Evolutionary conservation across 1,140 invertebrate genomes (phyloP).

Genomic region (Venustaconcha ellipsiformis): DNA sequence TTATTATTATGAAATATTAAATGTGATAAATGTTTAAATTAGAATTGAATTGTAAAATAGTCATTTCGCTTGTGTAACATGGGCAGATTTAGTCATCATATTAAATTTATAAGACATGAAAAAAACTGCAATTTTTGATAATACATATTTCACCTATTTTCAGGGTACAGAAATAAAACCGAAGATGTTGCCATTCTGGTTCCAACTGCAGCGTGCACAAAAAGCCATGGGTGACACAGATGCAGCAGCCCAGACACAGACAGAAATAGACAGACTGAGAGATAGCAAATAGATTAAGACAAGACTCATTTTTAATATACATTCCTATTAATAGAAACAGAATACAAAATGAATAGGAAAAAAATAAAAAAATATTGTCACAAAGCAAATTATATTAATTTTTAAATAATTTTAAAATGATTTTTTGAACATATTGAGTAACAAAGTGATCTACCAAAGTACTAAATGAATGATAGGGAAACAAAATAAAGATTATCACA

Average conservation of each 20-base stretch:
- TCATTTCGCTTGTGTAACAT: neutral
- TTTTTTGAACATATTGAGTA: no score
- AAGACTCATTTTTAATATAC: no score
- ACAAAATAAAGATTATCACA: no score
- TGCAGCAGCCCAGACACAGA: slow-evolving; percentile 1
- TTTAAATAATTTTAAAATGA: no score
- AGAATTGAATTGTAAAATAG: neutral
- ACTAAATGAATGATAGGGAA: no score
- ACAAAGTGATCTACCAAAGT: no score
- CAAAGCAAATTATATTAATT: no score
- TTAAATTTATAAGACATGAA: neutral
- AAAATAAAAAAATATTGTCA: no score
- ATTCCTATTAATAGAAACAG: no score
- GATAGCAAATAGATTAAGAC: no score
- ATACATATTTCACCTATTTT: neutral
- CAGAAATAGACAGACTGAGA: slow-evolving; percentile 3
- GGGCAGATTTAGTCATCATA: neutral
- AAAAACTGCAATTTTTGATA: neutral
- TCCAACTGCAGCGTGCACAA: slow-evolving; percentile 7
- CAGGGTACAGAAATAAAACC: slow-evolving; percentile 23
- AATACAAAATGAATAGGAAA: no score
- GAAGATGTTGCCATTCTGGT: slow-evolving; percentile 8
- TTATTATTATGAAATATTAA: neutral
- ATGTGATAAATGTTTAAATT: neutral
- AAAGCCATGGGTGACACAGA: neutral